Evolutionary conservation across 2,113 vertebrate genomes (phyloP).

Genomic region (Ursus arctos): DNA sequence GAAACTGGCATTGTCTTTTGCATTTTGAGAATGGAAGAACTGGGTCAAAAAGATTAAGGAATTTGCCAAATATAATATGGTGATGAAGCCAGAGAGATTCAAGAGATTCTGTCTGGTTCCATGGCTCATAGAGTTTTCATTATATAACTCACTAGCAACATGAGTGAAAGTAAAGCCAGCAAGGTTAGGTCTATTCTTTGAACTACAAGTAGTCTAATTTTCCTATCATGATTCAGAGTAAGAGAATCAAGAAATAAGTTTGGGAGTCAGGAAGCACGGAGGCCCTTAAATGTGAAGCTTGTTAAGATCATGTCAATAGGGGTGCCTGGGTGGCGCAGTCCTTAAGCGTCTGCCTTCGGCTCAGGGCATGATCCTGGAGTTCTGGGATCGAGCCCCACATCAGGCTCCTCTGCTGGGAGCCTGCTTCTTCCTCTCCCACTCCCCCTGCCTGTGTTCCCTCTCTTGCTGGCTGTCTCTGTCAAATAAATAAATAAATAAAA

Average conservation of each 20-base stretch:
- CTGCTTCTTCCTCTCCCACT: too few relatives aligned
- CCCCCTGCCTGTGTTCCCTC: too few relatives aligned
- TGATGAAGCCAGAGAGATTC: neutral
- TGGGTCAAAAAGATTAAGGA: conserved; percentile 18
- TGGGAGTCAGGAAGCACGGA: neutral
- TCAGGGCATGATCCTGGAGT: too few relatives aligned
- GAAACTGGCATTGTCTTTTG: neutral
- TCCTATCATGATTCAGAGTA: neutral
- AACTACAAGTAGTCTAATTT: neutral
- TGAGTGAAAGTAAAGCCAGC: neutral
- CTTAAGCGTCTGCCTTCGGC: too few relatives aligned
- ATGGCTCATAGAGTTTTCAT: neutral
- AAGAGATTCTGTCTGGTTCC: neutral
- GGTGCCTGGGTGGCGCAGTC: too few relatives aligned
- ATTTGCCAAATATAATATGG: neutral
- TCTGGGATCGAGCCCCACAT: too few relatives aligned
- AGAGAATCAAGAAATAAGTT: neutral
- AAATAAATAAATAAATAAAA: too few relatives aligned
- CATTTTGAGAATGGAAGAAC: conserved; percentile 2
- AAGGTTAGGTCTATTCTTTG: neutral
- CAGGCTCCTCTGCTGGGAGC: too few relatives aligned
- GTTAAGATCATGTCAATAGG: neutral
- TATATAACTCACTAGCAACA: neutral
- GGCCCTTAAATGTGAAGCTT: neutral
- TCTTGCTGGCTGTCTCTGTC: too few relatives aligned